Base-by-base conservation (phyloP, 1,140 invertebrate genomes). In the Trachelipus rathkii region DNA sequence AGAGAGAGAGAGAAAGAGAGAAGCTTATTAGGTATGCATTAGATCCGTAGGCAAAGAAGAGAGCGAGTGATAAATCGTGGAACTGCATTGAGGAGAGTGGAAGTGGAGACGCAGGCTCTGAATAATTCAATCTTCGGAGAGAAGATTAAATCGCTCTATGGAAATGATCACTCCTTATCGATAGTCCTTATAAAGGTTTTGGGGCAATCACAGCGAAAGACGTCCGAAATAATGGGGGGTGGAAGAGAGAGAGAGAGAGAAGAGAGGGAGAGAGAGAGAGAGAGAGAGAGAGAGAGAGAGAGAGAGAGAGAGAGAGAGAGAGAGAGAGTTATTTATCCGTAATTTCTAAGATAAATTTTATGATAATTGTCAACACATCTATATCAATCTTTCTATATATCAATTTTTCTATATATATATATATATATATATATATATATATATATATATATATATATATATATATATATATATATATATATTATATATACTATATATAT, bases 21-120 rank as follows among this genome's bases (percentile, higher is more conserved):
- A 60, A 13, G 50, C 50, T 15, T 19, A 60, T 60, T 60, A 60
- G 11, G 50, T 60, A 60, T 60, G 50, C 50, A 60, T 60, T 60
- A 60, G 2, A 60, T 60, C 50, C 50, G 50, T 60, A 19, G 11
- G 11, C 33, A 33, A 33, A 15, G 50, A 50, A 60, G 11, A 60
- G 50, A 3, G 19, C n/a, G 50, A 60, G 50, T 60, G 50, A 60
- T 60, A 60, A 60, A 60, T 60, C 2, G 50, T 60, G 11, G 8
- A 60, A 60, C 50, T 60, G 50, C 50, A 60, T 60, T 60, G 11
- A 19, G 8, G 19, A 19, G 11, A 60, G 50, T 4, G 19, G 50
- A 60, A 60, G 50, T 19, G 11, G 8, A 13, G 50, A 60, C 50
- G 19, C 1, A 13, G 19, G 50, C 2, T 13, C 50, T 60, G 50